Base-by-base conservation (phyloP, 2,888 invertebrate species). In the Thymelicus acteon region DNA sequence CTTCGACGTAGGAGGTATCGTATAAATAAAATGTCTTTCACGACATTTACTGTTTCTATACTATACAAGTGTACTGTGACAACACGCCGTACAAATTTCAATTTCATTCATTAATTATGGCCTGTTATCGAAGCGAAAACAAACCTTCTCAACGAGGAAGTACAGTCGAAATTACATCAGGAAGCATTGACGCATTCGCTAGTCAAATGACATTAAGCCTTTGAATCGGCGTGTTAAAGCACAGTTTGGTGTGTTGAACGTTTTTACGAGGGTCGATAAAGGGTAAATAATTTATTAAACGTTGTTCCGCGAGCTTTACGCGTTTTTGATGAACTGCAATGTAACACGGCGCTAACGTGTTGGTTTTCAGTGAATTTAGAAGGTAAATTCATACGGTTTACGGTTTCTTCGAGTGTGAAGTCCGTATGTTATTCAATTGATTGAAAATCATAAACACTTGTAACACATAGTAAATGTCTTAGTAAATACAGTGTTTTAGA, bases 201-300 rank as follows among this genome's bases (percentile, higher is more conserved):
- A 58, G 31, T 37, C 31, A 58, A 58, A 37, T 39, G n/a, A 39
- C 13, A 37, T 58, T 58, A 37, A 58, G 39, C 31, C 58, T 37
- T 58, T 37, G n/a, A 58, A 57, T 58, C 37, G 31, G n/a, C 58
- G 37, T n/a, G 37, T 58, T 58, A 37, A 37, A 39, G 58, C n/a
- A 39, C 37, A 58, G 58, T 58, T 58, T 37, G 58, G 13, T 58
- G 39, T 58, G 37, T n/a, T 19, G 10, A 54, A 8, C n/a, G 58
- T 58, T 58, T 58, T 58, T 58, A 65, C 65, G 57, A 66, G 66
- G 66, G 66, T 66, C 66, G 54, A 66, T 66, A 66, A 58, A 66
- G 66, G 40, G 66, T 60, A 67, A 67, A 67, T 67, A 67, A 67
- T 67, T 67, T 67, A 67, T 67, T 58, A 49, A 67, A 60, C 10